These are phyloP conservation scores for Halocaridina rubra DNA, from an alignment of 2,888 invertebrate genomes.

Conservation along the genomic window DNA sequence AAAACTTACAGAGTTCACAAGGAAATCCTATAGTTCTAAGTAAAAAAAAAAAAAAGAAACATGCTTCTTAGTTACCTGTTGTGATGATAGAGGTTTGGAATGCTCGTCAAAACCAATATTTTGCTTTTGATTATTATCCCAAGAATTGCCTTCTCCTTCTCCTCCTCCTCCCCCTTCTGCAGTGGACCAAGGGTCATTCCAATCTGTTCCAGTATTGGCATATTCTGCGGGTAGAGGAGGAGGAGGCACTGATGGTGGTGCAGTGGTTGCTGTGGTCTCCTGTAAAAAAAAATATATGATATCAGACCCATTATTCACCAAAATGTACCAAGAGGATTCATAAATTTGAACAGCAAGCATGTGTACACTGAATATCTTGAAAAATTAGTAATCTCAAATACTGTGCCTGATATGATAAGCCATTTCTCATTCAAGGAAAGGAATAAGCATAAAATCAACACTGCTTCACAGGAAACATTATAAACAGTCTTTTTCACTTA, in stretches of 20 bases:
- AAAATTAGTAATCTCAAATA: background rate
- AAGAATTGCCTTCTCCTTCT: background rate
- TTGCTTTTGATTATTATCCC: background rate
- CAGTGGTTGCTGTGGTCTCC: conserved; percentile 36
- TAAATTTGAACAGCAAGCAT: background rate
- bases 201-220: conserved; percentile 18
- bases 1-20: no score
- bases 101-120: no score
- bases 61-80: no score
- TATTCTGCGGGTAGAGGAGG: conserved; percentile 59
- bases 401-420: background rate
- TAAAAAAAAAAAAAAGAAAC: no score
- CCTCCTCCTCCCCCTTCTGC: background rate
- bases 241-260: conserved; percentile 61
- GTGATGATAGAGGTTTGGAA: no score
- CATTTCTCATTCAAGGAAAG: background rate
- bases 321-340: no score
- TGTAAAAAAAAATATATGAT: background rate
- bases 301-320: no score
- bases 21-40: no score
- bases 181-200: background rate
- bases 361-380: background rate
- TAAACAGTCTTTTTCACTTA: no score
- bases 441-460: no score
- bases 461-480: no score